Evolutionary conservation across 2,888 invertebrate genomes (phyloP), one percentile per base, ranked within the genome.

Genomic region (Seira musarum): DNA sequence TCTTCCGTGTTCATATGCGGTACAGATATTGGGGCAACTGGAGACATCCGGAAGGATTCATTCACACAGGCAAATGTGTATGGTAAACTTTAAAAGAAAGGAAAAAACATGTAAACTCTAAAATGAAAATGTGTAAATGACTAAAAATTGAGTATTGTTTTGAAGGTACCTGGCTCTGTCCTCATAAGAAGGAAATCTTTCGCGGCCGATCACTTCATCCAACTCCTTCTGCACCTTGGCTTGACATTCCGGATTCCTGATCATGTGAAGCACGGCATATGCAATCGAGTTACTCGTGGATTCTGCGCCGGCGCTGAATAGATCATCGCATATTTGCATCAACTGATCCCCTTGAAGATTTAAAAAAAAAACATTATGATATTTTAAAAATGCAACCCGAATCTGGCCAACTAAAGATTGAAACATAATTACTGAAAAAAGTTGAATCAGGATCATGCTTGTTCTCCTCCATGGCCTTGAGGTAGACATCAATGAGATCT

Each of bases 41-140:
- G 87, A 76, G 89, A 89, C 82, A 89, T 88, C 81, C 92, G 87
- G 84, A 90, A 89, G 0, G 90, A 88, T 88, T 92, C 92, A 78
- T 88, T 87, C 71, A 92, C 84, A 6, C 91, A 90, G 40, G 40
- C 40, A 40, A 40, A 40, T 40, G 40, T 40, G 40, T 40, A 40
- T 5, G 40, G 40, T 40, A 40, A 63, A 6, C 13, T 35, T 30
- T 30, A 66, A n/a, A 30, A 25, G 17, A 60, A 60, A 21, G 8
- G 5, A n/a, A n/a, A n/a, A n/a, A n/a, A n/a, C n/a, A n/a, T n/a
- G n/a, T n/a, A n/a, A n/a, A n/a, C n/a, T n/a, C n/a, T n/a, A n/a
- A n/a, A n/a, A n/a, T n/a, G n/a, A n/a, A n/a, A n/a, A n/a, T n/a
- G n/a, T n/a, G n/a, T n/a, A n/a, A n/a, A n/a, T n/a, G n/a, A n/a